These are phyloP conservation scores for Lepidiolamprologus cunningtoni DNA, from an alignment of 2,113 vertebrate genomes.

Conservation along the genomic window DNA sequence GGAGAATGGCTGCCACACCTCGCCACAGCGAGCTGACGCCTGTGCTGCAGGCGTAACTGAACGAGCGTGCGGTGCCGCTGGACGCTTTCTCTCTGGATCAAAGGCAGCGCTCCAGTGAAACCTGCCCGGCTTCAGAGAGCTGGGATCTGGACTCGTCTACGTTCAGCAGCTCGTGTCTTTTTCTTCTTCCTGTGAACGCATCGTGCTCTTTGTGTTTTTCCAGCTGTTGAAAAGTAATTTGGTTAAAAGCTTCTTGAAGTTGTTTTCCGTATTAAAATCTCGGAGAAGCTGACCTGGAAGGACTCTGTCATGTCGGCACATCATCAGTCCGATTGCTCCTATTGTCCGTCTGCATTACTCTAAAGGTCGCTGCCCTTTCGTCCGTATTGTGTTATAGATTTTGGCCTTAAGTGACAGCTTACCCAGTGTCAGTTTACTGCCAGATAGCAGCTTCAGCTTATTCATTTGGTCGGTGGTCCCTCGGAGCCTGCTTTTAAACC, in stretches of 20 bases:
- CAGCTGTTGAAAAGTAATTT: background rate
- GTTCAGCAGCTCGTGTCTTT: background rate
- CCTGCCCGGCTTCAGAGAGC: background rate
- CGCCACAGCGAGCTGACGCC: background rate
- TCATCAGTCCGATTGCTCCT: conserved; percentile 47
- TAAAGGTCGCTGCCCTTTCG: conserved; percentile 40
- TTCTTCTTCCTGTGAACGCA: background rate
- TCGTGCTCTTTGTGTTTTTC: background rate
- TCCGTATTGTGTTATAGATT: conserved; percentile 50
- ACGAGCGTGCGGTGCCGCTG: background rate
- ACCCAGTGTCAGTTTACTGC: conserved; percentile 66
- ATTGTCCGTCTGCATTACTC: conserved; percentile 39
- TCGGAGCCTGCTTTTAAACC: conserved; percentile 64
- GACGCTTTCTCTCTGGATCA: background rate
- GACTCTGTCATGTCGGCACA: conserved; percentile 26
- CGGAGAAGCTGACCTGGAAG: conserved; percentile 22
- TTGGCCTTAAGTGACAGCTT: conserved; percentile 61
- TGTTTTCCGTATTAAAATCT: background rate
- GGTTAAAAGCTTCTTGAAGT: background rate
- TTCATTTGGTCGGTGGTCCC: conserved; percentile 63
- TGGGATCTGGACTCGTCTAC: background rate
- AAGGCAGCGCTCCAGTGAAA: background rate
- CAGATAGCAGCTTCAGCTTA: conserved; percentile 61
- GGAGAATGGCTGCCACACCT: background rate
- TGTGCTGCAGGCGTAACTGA: background rate